Conservation (phyloP, 2,797 vertebrate genomes). For the Hippocampus kuda region DNA sequence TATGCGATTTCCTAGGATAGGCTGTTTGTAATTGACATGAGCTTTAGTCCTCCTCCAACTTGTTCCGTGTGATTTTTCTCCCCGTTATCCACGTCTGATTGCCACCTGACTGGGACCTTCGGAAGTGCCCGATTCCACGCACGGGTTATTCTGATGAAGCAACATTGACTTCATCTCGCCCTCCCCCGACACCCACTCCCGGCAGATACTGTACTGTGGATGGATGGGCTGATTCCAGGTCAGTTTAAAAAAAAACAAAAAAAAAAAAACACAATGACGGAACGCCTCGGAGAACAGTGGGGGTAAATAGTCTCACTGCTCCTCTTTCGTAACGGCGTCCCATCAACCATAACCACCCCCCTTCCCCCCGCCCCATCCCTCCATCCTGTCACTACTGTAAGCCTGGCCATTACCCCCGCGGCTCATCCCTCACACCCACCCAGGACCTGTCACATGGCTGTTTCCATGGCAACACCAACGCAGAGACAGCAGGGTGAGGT, state of each 20-base stretch:
- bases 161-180: neutral
- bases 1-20: neutral
- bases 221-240: conserved; percentile 47
- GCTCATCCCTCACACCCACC: conserved; percentile 67
- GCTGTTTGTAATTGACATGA: neutral
- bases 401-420: conserved; percentile 63
- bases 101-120: neutral
- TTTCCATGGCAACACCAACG: conserved; percentile 68
- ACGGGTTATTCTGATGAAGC: neutral
- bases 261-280: conserved; percentile 37
- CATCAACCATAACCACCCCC: conserved; percentile 31
- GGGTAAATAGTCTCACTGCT: conserved; percentile 38
- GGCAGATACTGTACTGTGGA: conserved; percentile 5
- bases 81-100: neutral
- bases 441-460: conserved; percentile 65
- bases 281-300: conserved; percentile 31
- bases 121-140: neutral
- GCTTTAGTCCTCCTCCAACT: neutral
- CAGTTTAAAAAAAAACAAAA: conserved; percentile 21
- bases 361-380: conserved; percentile 22
- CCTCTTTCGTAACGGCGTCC: conserved; percentile 39
- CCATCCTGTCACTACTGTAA: conserved; percentile 41
- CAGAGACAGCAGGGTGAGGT: conserved; percentile 64
- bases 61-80: neutral
- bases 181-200: neutral